phyloP scores from a whole-genome alignment of 2,888 invertebrate genomes.

The Drosophila mimica region DNA sequence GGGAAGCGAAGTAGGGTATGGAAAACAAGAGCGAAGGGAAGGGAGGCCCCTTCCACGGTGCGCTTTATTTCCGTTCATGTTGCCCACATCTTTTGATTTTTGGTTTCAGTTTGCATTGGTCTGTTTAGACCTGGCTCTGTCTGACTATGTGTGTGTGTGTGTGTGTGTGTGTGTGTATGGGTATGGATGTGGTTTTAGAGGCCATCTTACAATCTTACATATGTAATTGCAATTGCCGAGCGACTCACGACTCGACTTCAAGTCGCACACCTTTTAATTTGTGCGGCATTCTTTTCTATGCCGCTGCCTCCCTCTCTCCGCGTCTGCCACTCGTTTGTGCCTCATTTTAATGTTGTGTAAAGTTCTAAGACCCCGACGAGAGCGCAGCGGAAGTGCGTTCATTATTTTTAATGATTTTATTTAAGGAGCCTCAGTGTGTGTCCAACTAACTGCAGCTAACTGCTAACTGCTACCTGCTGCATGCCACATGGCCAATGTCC shows the following conservation, averaged over 20 bases:
- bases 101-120: conserved; percentile 28
- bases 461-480: conserved; percentile 4
- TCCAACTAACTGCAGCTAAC: conserved; percentile 30
- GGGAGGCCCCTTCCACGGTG: conserved; percentile 16
- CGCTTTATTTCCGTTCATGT: conserved; percentile 72
- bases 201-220: conserved; percentile 60
- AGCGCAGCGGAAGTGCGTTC: conserved; percentile 73
- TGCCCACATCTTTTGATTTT: conserved; percentile 70
- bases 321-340: conserved; percentile 25
- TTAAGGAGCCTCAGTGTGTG: conserved; percentile 47
- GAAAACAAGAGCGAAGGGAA: neutral
- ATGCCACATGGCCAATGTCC: conserved; percentile 7
- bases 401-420: conserved; percentile 80
- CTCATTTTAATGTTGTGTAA: conserved; percentile 70
- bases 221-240: conserved; percentile 74
- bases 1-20: conserved; percentile 4
- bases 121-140: conserved; percentile 20
- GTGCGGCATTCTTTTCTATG: conserved; percentile 63
- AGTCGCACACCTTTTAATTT: conserved; percentile 73
- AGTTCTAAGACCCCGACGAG: conserved; percentile 72
- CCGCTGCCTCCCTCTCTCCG: neutral
- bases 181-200: conserved; percentile 14
- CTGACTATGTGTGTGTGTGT: neutral
- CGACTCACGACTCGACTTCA: conserved; percentile 66
- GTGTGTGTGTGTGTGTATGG: neutral